Conservation (phyloP, 2,888 invertebrate genomes). For the Lypha dubia region DNA sequence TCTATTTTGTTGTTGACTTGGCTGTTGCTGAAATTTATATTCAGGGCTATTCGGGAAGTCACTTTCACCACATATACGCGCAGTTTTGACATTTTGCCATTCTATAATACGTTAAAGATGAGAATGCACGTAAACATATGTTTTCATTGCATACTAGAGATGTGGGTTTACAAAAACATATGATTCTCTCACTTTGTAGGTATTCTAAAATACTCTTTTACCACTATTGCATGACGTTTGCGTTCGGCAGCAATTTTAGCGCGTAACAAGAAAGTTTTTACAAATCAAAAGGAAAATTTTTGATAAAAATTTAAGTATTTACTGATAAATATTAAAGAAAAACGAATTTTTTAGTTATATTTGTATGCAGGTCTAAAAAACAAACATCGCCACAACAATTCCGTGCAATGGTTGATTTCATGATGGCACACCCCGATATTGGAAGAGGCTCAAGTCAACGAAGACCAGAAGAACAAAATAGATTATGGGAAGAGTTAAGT, state of each 20-base stretch:
- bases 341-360: neutral
- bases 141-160: too few relatives aligned
- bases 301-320: neutral
- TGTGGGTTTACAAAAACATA: too few relatives aligned
- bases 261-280: too few relatives aligned
- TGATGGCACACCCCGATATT: neutral
- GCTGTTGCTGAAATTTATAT: too few relatives aligned
- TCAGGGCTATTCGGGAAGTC: neutral
- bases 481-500: neutral
- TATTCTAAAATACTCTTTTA: conserved; percentile 1
- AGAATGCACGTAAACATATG: neutral
- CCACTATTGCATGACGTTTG: neutral
- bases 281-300: neutral
- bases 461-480: conserved; percentile 14
- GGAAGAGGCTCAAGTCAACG: neutral
- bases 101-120: neutral
- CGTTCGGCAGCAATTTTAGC: neutral
- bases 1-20: too few relatives aligned
- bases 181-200: neutral
- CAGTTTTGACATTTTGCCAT: neutral
- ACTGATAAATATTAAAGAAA: neutral
- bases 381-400: too few relatives aligned
- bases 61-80: too few relatives aligned
- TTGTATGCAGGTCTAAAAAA: too few relatives aligned
- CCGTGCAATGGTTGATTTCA: neutral